Conservation (phyloP, 1,140 invertebrate species). For the Drosophila persimilis region DNA sequence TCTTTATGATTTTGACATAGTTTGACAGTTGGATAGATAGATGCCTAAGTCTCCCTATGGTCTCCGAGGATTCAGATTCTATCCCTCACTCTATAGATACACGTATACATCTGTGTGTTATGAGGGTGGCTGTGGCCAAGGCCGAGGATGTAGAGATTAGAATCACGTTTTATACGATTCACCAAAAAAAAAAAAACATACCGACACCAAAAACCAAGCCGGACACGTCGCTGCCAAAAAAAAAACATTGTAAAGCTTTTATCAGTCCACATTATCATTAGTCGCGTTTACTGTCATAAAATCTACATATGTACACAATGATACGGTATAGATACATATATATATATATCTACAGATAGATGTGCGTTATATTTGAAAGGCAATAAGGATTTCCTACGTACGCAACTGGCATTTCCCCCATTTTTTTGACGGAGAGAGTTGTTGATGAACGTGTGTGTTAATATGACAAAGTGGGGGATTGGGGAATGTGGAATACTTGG, state of each 20-base stretch:
- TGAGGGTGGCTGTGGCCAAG: conserved; percentile 10
- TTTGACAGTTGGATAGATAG: conserved; percentile 37
- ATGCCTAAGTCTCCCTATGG: conserved; percentile 2
- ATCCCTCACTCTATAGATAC: background rate
- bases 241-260: conserved; percentile 74
- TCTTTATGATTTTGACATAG: conserved; percentile 17
- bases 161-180: conserved; percentile 52
- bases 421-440: background rate
- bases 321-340: background rate
- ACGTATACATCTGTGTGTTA: conserved; percentile 8
- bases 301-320: conserved; percentile 15
- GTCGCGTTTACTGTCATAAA: conserved; percentile 47
- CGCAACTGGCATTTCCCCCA: conserved; percentile 28
- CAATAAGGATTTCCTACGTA: conserved; percentile 25
- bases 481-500: no score
- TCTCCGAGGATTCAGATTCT: conserved; percentile 9
- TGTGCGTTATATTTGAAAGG: conserved; percentile 1
- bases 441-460: background rate
- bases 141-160: conserved; percentile 48
- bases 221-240: conserved; percentile 48
- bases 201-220: conserved; percentile 24
- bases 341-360: conserved; percentile 4
- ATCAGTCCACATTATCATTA: conserved; percentile 68
- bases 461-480: background rate
- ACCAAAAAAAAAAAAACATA: conserved; percentile 14